phyloP scores from a whole-genome alignment of 2,797 vertebrate species.

The Lemur catta region DNA sequence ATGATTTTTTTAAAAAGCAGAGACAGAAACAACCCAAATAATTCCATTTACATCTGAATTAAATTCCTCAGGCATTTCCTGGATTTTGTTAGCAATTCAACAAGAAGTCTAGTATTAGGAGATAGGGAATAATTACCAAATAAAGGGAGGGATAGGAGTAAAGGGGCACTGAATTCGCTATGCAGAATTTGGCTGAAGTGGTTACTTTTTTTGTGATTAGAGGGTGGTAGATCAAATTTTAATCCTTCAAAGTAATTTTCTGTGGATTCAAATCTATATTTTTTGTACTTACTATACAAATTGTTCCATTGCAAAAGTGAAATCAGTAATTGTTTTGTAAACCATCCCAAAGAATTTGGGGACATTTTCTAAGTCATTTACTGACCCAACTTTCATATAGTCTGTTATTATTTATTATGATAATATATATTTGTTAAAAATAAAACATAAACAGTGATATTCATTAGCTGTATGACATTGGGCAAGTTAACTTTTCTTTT shows the following conservation, averaged over 20 bases:
- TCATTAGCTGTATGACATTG: not conserved
- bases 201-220: slow-evolving; percentile 51
- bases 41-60: slow-evolving; percentile 70
- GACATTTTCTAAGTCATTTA: slow-evolving; percentile 32
- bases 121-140: slow-evolving; percentile 63
- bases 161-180: slow-evolving; percentile 24
- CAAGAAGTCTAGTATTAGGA: slow-evolving; percentile 54
- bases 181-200: slow-evolving; percentile 33
- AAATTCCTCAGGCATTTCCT: slow-evolving; percentile 56
- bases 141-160: not conserved
- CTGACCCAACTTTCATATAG: not conserved
- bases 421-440: slow-evolving; percentile 22
- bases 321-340: slow-evolving; percentile 32
- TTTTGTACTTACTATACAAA: not conserved
- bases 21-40: slow-evolving; percentile 71
- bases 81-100: slow-evolving; percentile 60
- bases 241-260: slow-evolving; percentile 63
- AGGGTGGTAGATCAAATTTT: slow-evolving; percentile 35
- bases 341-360: not conserved
- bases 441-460: not conserved
- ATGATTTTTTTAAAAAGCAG: slow-evolving; percentile 58
- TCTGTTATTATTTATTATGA: not conserved
- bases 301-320: slow-evolving; percentile 48
- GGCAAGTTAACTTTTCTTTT: not conserved
- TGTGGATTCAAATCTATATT: not conserved